Percentiles rank a stretch among this genome's conserved stretches.
phyloP scores from a whole-genome alignment of 2,888 invertebrate genomes.

The Boloria euphrosyne region DNA sequence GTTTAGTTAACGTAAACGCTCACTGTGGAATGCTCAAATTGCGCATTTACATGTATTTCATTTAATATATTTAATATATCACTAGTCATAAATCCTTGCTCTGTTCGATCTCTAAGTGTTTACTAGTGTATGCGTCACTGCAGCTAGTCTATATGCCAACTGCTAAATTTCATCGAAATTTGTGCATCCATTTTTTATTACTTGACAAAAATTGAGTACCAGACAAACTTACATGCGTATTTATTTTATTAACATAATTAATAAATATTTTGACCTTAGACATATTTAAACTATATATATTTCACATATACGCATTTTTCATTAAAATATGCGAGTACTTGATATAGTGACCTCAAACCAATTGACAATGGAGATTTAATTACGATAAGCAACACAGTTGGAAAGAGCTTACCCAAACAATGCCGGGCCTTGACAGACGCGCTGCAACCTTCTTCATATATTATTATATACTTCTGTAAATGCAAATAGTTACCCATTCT shows the following conservation, averaged over 20 bases:
- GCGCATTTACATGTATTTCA: not conserved
- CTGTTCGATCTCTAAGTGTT: too few relatives aligned
- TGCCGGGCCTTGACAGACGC: slow-evolving; percentile 21
- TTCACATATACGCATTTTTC: too few relatives aligned
- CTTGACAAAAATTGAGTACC: too few relatives aligned
- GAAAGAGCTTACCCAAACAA: slow-evolving; percentile 26
- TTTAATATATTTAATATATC: not conserved
- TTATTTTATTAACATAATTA: too few relatives aligned
- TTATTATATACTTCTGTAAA: not conserved
- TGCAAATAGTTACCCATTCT: not conserved
- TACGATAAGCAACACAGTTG: slow-evolving; percentile 28
- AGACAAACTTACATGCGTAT: too few relatives aligned
- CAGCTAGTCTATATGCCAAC: too few relatives aligned
- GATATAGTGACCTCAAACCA: slow-evolving; percentile 21
- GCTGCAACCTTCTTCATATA: not conserved
- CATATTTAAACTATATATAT: too few relatives aligned
- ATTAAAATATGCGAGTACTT: not conserved
- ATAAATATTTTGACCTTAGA: too few relatives aligned
- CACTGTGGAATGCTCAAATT: slow-evolving; percentile 18
- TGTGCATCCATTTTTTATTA: too few relatives aligned
- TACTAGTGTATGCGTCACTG: too few relatives aligned
- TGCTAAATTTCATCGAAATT: too few relatives aligned
- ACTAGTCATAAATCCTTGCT: too few relatives aligned
- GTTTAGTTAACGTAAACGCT: slow-evolving; percentile 27
- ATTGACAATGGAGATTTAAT: slow-evolving; percentile 32